phyloP scores from a whole-genome alignment of 2,888 invertebrate species.

The Temnothorax ravouxi region DNA sequence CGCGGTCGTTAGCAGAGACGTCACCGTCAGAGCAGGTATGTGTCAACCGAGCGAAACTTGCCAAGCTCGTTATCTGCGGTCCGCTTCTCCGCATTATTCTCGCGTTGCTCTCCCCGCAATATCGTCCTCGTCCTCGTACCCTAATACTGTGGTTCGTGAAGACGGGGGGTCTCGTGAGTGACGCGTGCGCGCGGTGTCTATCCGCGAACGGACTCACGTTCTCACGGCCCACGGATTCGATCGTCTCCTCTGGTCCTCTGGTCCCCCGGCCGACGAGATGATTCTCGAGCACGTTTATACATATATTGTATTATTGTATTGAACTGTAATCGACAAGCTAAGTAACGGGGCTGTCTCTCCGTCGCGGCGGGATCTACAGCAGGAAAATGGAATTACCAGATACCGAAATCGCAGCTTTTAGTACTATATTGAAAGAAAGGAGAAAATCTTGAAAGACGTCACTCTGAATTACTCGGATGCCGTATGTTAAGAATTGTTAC shows the following conservation, averaged over 20 bases:
- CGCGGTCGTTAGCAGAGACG: conserved; percentile 87
- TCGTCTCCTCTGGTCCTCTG: neutral
- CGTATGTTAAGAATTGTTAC: neutral
- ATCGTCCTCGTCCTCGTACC: conserved; percentile 2
- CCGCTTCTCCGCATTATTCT: conserved; percentile 24
- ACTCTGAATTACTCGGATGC: neutral
- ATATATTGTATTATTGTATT: conserved; percentile 24
- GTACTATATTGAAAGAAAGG: neutral
- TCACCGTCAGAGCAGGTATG: conserved; percentile 87
- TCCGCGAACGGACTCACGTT: neutral
- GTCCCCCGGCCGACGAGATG: neutral
- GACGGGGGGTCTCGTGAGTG: neutral
- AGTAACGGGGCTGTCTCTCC: conserved; percentile 13
- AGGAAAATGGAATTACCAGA: neutral
- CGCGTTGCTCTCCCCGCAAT: neutral
- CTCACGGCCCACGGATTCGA: conserved; percentile 29
- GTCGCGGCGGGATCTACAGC: neutral
- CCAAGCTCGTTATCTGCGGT: conserved; percentile 61
- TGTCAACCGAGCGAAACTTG: conserved; percentile 73
- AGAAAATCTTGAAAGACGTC: neutral
- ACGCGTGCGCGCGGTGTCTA: conserved; percentile 24
- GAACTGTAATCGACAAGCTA: neutral
- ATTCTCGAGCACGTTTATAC: conserved; percentile 24
- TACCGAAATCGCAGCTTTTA: neutral
- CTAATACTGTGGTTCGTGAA: neutral